Percentiles rank a stretch among this genome's conserved stretches.
phyloP scores from a whole-genome alignment of 2,113 vertebrate species.

The Silurus glanis region DNA sequence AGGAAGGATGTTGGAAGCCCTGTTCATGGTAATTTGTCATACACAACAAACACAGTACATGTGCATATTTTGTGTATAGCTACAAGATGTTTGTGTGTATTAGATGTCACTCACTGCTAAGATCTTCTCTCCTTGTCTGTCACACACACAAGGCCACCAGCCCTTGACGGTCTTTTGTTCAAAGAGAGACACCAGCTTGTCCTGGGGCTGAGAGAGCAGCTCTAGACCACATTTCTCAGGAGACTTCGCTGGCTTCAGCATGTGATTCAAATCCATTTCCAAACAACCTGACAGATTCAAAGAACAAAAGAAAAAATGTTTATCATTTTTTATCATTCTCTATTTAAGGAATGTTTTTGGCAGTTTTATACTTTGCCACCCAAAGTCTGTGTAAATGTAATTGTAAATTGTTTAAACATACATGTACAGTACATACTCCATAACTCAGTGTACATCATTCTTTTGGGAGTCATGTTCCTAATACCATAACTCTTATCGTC shows the following conservation, averaged over 20 bases:
- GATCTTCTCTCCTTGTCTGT: slow-evolving; percentile 71
- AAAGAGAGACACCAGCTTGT: slow-evolving; percentile 85
- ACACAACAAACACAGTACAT: background rate
- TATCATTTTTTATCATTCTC: background rate
- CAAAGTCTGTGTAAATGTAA: slow-evolving; percentile 15
- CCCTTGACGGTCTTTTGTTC: slow-evolving; percentile 93
- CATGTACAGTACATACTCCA: slow-evolving; percentile 36
- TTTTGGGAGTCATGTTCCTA: slow-evolving; percentile 41
- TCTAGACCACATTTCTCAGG: slow-evolving; percentile 84
- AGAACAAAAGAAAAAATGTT: background rate
- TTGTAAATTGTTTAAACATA: slow-evolving; percentile 39
- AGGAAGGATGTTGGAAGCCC: background rate
- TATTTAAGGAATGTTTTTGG: slow-evolving; percentile 1
- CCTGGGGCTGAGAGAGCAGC: slow-evolving; percentile 66
- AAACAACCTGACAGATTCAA: slow-evolving; percentile 77
- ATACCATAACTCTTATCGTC: slow-evolving; percentile 44
- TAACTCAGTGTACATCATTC: slow-evolving; percentile 30
- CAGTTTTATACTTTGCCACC: slow-evolving; percentile 20
- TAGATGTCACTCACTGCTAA: slow-evolving; percentile 75
- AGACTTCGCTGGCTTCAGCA: slow-evolving; percentile 88
- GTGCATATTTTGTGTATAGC: background rate
- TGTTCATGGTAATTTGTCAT: background rate
- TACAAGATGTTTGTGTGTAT: slow-evolving; percentile 1
- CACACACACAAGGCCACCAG: slow-evolving; percentile 90
- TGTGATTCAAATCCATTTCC: slow-evolving; percentile 90